phyloP scores from a whole-genome alignment of 2,888 invertebrate species.

The Pachycephus smyrnensis region DNA sequence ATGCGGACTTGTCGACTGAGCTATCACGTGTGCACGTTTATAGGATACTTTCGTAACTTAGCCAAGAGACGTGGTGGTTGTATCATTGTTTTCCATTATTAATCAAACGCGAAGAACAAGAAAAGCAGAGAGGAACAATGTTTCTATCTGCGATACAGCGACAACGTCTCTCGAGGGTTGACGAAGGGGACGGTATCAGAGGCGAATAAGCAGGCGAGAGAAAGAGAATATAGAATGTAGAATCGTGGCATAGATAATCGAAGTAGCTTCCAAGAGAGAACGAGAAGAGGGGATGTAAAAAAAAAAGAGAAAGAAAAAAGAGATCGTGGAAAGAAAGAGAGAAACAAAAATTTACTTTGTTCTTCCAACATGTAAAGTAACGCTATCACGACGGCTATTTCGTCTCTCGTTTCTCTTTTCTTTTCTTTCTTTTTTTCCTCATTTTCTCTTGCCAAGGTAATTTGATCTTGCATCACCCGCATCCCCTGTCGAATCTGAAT shows the following conservation, averaged over 20 bases:
- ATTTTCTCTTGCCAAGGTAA: background rate
- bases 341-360: background rate
- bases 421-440: background rate
- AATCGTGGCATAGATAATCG: background rate
- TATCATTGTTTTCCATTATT: background rate
- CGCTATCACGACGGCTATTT: background rate
- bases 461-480: background rate
- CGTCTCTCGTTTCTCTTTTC: background rate
- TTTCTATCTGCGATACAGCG: background rate
- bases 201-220: background rate
- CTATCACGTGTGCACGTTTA: no score
- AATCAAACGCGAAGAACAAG: background rate
- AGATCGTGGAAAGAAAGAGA: no score
- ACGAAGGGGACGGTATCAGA: background rate
- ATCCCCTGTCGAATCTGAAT: background rate
- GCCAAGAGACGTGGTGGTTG: background rate
- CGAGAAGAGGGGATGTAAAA: no score
- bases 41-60: background rate
- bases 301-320: no score
- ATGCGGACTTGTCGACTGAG: background rate
- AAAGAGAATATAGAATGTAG: background rate
- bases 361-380: background rate
- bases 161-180: background rate
- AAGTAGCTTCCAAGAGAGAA: background rate
- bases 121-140: background rate